Conservation (phyloP, 2,888 invertebrate genomes). For the Sepioteuthis lessoniana region DNA sequence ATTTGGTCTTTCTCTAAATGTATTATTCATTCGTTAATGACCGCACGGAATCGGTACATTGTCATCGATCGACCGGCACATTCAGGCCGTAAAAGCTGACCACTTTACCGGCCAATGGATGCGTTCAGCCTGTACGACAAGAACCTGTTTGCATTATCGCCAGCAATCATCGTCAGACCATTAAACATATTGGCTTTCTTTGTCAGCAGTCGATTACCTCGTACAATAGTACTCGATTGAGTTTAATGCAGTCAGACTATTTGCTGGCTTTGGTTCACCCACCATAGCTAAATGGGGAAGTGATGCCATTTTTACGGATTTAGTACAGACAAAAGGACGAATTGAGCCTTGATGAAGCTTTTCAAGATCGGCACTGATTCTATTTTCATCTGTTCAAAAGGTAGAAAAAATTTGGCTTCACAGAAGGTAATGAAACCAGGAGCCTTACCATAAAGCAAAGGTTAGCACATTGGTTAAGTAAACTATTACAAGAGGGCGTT, state of each 20-base stretch:
- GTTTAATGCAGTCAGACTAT: neutral
- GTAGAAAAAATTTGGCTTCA: neutral
- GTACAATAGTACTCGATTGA: neutral
- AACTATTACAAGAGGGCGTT: no score
- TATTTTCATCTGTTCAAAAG: neutral
- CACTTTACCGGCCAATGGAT: neutral
- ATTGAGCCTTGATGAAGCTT: neutral
- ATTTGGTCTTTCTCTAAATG: neutral
- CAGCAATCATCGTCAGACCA: neutral
- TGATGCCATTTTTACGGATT: neutral
- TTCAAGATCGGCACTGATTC: neutral
- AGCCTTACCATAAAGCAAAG: no score
- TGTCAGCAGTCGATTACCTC: neutral
- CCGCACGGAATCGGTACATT: neutral
- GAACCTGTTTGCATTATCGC: neutral
- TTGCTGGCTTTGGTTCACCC: neutral
- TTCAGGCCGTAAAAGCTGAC: neutral
- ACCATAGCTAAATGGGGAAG: neutral
- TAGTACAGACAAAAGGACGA: neutral
- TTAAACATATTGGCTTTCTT: constrained; percentile 21
- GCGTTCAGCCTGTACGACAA: no score
- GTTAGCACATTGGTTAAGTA: no score
- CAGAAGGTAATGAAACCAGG: neutral
- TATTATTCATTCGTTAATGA: constrained; percentile 18
- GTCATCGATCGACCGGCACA: neutral